Evolutionary conservation across 2,113 vertebrate genomes (phyloP).

Genomic region (Narcine bancroftii): DNA sequence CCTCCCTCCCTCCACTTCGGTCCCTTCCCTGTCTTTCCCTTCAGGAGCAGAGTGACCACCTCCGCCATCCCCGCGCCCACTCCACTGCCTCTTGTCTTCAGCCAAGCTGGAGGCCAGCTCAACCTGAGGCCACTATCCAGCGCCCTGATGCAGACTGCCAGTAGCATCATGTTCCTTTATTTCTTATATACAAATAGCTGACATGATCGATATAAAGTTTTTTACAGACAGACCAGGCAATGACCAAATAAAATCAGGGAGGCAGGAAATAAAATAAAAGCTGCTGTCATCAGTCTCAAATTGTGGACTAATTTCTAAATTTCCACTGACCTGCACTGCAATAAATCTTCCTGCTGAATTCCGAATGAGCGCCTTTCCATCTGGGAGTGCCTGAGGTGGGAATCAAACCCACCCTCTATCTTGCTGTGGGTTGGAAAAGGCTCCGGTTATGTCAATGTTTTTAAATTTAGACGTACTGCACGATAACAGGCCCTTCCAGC

Average conservation of each 20-base stretch:
- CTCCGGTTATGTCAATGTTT: too few species aligned
- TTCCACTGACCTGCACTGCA: background rate
- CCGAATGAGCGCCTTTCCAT: background rate
- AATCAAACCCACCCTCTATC: background rate
- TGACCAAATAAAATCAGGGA: slow-evolving; percentile 24
- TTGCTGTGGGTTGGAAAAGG: too few species aligned
- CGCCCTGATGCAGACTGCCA: background rate
- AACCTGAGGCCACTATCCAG: background rate
- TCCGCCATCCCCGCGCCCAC: too few species aligned
- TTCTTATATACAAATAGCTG: slow-evolving; percentile 25
- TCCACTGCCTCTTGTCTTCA: too few species aligned
- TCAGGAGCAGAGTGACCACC: too few species aligned
- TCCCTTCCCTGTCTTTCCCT: too few species aligned
- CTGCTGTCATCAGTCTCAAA: background rate
- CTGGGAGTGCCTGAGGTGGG: background rate
- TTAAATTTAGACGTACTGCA: too few species aligned
- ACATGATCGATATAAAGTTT: slow-evolving; percentile 31
- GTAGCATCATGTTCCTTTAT: slow-evolving; percentile 16
- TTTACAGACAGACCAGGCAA: slow-evolving; percentile 2
- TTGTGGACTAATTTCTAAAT: background rate
- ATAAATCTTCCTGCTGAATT: background rate
- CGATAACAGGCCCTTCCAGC: too few species aligned
- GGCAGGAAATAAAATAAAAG: background rate
- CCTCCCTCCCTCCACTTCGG: too few species aligned
- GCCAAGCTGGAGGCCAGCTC: too few species aligned